These are phyloP conservation scores for Heliconius cydno DNA, from an alignment of 2,888 invertebrate genomes.

Conservation along the genomic window DNA sequence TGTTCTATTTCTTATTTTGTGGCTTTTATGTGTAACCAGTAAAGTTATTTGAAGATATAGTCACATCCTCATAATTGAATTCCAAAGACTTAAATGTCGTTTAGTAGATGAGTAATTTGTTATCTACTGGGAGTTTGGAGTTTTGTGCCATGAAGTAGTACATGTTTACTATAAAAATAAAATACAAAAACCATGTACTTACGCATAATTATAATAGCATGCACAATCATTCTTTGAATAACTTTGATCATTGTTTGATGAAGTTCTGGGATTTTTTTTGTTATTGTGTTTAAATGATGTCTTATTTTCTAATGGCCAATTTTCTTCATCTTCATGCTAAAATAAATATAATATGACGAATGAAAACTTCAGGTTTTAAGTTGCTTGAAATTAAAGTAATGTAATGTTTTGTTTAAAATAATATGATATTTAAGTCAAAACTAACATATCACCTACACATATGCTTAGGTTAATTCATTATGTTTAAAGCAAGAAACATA, in stretches of 20 bases:
- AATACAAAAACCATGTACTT: slow-evolving; percentile 28
- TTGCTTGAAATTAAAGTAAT: background rate
- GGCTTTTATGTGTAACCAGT: too few relatives aligned
- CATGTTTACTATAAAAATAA: background rate
- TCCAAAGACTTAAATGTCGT: too few relatives aligned
- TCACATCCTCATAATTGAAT: background rate
- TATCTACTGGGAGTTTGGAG: background rate
- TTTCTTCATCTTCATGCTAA: slow-evolving; percentile 78
- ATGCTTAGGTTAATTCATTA: background rate
- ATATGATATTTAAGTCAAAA: background rate
- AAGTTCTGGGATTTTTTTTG: slow-evolving; percentile 61
- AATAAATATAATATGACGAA: slow-evolving; percentile 16
- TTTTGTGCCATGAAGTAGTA: background rate
- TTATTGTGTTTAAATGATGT: slow-evolving; percentile 62
- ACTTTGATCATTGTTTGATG: slow-evolving; percentile 61
- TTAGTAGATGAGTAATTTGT: background rate
- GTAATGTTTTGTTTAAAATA: too few relatives aligned
- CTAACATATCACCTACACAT: background rate
- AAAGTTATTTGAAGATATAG: too few relatives aligned
- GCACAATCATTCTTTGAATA: slow-evolving; percentile 75
- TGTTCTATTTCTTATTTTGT: too few relatives aligned
- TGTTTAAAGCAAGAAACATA: too few relatives aligned
- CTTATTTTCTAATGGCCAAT: slow-evolving; percentile 72
- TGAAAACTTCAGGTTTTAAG: background rate
- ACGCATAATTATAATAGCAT: slow-evolving; percentile 76